Percentiles rank a stretch among this genome's conserved stretches.
Evolutionary conservation across 2,888 invertebrate species (phyloP).

Genomic region (Baccha elongata): DNA sequence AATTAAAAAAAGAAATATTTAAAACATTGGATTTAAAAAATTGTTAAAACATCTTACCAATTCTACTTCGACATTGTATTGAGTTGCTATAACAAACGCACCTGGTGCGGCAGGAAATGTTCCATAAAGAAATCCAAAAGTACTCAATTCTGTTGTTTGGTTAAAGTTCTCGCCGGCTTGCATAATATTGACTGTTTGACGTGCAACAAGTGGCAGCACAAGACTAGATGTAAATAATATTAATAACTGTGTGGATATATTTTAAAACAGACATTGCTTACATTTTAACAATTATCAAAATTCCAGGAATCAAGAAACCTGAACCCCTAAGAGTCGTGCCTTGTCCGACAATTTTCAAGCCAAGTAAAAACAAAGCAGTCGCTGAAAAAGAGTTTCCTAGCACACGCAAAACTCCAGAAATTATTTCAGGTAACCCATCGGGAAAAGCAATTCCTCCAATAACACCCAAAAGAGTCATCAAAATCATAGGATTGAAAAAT

Average conservation of each 20-base stretch:
- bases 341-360: slow-evolving; percentile 96
- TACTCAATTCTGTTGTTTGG: slow-evolving; percentile 92
- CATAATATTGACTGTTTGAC: slow-evolving; percentile 91
- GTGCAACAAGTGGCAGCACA: slow-evolving; percentile 91
- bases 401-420: slow-evolving; percentile 90
- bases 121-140: slow-evolving; percentile 97
- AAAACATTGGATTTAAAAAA: not conserved
- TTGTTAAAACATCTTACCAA: slow-evolving; percentile 86
- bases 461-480: slow-evolving; percentile 96
- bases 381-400: slow-evolving; percentile 95
- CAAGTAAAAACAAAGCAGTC: slow-evolving; percentile 94
- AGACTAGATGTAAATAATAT: slow-evolving; percentile 83
- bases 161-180: slow-evolving; percentile 87
- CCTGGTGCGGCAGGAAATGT: slow-evolving; percentile 98
- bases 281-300: slow-evolving; percentile 95
- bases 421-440: slow-evolving; percentile 89
- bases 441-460: slow-evolving; percentile 91
- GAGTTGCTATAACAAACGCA: slow-evolving; percentile 96
- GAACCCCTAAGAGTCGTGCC: slow-evolving; percentile 90
- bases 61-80: slow-evolving; percentile 93
- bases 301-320: slow-evolving; percentile 91
- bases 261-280: slow-evolving; percentile 82
- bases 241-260: not conserved
- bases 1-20: slow-evolving; percentile 67
- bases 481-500: slow-evolving; percentile 92